phyloP scores from a whole-genome alignment of 2,888 invertebrate genomes.

The Schizotus pectinicornis region DNA sequence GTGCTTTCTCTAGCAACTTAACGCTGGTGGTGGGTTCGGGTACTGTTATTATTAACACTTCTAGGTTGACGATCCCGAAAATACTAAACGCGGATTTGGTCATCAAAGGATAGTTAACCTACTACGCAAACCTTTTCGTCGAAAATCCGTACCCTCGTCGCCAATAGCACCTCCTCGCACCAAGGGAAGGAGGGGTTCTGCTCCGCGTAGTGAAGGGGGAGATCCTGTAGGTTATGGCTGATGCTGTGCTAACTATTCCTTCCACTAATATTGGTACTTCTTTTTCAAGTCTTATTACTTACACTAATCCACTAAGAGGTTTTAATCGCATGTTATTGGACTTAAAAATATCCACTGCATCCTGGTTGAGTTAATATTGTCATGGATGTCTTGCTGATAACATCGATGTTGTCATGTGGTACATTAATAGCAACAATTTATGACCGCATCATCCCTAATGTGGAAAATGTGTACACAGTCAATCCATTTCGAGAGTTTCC shows the following conservation, averaged over 20 bases:
- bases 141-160: constrained; percentile 71
- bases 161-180: constrained; percentile 66
- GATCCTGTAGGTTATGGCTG: constrained; percentile 52
- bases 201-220: constrained; percentile 54
- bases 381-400: not conserved
- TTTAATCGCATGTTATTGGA: not conserved
- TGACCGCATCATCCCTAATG: too few relatives aligned
- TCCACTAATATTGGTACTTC: constrained; percentile 1
- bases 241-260: not conserved
- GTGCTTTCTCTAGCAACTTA: not conserved
- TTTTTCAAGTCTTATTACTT: not conserved
- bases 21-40: constrained; percentile 13
- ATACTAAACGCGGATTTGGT: constrained; percentile 65
- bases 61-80: constrained; percentile 62
- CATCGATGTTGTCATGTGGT: too few relatives aligned
- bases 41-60: constrained; percentile 35
- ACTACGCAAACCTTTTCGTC: constrained; percentile 71
- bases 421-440: too few relatives aligned
- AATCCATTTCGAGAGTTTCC: too few relatives aligned
- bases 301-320: not conserved
- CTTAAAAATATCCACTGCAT: too few relatives aligned
- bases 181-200: constrained; percentile 55
- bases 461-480: too few relatives aligned
- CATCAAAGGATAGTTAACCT: constrained; percentile 68
- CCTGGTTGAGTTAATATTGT: too few relatives aligned